phyloP scores from a whole-genome alignment of 2,113 vertebrate genomes.

The Grammatotria lemairii region DNA sequence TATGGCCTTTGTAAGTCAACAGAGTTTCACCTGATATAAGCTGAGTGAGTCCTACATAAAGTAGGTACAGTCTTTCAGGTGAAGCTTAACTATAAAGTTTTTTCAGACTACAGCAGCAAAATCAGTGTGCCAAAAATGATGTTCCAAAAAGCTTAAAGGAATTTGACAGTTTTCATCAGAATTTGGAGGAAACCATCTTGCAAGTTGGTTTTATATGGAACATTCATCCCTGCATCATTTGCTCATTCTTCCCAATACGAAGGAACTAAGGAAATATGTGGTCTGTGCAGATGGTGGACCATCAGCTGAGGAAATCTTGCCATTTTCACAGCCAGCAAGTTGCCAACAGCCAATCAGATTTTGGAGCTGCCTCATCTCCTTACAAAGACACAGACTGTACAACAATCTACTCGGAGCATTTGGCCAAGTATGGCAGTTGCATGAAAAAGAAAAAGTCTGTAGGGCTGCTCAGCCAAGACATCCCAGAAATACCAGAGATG shows the following conservation, averaged over 20 bases:
- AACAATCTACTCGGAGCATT: background rate
- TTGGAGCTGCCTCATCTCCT: background rate
- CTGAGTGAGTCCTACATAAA: background rate
- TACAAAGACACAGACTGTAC: background rate
- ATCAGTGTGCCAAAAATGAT: background rate
- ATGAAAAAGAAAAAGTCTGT: background rate
- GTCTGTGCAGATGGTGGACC: background rate
- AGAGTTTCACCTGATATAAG: background rate
- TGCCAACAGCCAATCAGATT: background rate
- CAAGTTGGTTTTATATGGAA: background rate
- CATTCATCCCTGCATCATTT: background rate
- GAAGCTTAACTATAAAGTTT: background rate
- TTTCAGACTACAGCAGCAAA: background rate
- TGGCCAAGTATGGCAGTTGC: background rate
- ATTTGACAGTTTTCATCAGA: background rate
- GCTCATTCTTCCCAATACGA: background rate
- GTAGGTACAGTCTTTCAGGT: background rate
- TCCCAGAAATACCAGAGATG: background rate
- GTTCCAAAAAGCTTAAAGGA: background rate
- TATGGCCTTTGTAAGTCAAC: background rate
- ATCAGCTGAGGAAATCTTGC: background rate
- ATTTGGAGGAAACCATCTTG: background rate
- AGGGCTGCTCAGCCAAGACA: background rate
- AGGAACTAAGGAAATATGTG: background rate
- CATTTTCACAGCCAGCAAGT: background rate